Percentiles rank a stretch among this genome's conserved stretches.
Conservation (phyloP, 92 coral and sea anemone species). For the Phenganax subtilis region DNA sequence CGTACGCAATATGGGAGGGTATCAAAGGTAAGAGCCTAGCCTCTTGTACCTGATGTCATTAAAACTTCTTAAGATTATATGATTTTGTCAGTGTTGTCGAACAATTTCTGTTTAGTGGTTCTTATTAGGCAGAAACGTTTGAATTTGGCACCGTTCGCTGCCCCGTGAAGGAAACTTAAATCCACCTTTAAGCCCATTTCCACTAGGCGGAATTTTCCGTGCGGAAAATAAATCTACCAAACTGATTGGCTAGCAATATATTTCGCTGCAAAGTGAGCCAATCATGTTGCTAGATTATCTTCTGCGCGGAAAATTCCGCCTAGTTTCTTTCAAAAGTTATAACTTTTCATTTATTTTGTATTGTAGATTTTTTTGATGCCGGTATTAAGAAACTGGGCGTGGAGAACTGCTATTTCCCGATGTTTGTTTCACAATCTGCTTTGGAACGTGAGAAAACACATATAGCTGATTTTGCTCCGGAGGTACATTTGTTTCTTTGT, state of each 20-base stretch:
- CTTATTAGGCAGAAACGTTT: not conserved
- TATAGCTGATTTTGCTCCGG: slow-evolving; percentile 97
- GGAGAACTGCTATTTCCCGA: slow-evolving; percentile 95
- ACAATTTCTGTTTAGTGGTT: not conserved
- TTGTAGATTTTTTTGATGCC: slow-evolving; percentile 71
- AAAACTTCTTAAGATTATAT: too few species aligned
- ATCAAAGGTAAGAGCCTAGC: slow-evolving; percentile 59
- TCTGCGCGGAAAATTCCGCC: too few species aligned
- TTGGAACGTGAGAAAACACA: slow-evolving; percentile 88
- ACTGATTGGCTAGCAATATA: too few species aligned
- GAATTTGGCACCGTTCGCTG: not conserved
- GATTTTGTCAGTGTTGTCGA: not conserved
- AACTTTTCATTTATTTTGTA: not conserved
- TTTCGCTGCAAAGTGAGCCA: too few species aligned
- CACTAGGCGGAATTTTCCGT: too few species aligned
- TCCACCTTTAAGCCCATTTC: not conserved
- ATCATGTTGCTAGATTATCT: too few species aligned
- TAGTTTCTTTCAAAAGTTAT: too few species aligned
- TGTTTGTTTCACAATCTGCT: slow-evolving; percentile 93
- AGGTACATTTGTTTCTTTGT: slow-evolving; percentile 46
- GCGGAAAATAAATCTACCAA: too few species aligned
- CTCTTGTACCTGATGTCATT: not conserved
- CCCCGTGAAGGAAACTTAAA: not conserved
- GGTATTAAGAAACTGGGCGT: slow-evolving; percentile 97
- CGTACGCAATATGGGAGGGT: slow-evolving; percentile 92